A percentile compares a stretch with the other conserved stretches of the same genome.
Conservation (phyloP, 2,888 invertebrate species). For the Chrysolina haemoptera region DNA sequence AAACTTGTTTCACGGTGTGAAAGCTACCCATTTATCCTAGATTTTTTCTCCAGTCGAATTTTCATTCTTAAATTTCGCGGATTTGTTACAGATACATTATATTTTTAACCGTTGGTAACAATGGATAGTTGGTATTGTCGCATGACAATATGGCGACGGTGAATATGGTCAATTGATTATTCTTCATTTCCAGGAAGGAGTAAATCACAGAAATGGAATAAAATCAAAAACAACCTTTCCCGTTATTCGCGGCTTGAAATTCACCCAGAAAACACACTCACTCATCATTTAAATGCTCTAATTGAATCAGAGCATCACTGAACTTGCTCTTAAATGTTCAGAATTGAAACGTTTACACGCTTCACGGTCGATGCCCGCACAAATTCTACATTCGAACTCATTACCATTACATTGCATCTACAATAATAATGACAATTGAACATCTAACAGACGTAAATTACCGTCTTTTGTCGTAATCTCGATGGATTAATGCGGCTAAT, state of each 20-base stretch:
- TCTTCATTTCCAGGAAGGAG: no score
- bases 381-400: conserved; percentile 38
- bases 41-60: no score
- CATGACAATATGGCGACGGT: no score
- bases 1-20: no score
- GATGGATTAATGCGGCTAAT: conserved; percentile 22
- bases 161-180: no score
- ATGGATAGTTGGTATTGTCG: no score
- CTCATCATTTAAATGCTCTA: conserved; percentile 36
- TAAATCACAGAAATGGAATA: no score
- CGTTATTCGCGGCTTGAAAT: neutral
- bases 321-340: conserved; percentile 34
- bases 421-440: conserved; percentile 47
- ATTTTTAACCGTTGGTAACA: no score
- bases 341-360: conserved; percentile 47
- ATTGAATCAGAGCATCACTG: conserved; percentile 37
- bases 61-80: no score
- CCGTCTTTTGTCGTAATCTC: conserved; percentile 26
- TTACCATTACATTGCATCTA: conserved; percentile 34
- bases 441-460: conserved; percentile 32
- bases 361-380: conserved; percentile 43
- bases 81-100: no score
- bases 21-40: no score
- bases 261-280: neutral
- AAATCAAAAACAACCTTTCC: neutral